A percentile compares a stretch with the other conserved stretches of the same genome.
These are phyloP conservation scores for Ivindomyrus marchei DNA, from an alignment of 2,113 vertebrate genomes.

Conservation along the genomic window DNA sequence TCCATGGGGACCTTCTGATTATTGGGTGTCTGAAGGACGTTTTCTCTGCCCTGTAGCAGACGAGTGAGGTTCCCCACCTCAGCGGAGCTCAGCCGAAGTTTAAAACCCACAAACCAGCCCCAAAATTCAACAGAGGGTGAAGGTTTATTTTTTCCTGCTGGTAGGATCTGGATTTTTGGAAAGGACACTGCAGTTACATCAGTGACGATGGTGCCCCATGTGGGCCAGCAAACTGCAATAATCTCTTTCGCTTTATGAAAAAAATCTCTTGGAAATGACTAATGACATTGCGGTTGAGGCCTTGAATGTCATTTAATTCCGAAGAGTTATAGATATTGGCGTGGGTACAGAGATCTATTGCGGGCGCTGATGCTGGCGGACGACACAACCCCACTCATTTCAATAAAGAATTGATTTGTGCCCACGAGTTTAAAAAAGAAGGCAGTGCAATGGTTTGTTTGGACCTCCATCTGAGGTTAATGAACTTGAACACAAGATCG, in stretches of 20 bases:
- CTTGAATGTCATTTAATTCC: conserved; percentile 5
- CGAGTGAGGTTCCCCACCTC: not conserved
- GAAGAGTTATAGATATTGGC: not conserved
- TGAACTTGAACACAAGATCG: not conserved
- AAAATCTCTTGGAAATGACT: conserved; percentile 9
- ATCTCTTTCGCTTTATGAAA: not conserved
- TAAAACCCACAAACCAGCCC: not conserved
- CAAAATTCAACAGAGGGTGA: not conserved
- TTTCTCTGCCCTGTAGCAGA: not conserved
- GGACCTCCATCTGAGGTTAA: not conserved
- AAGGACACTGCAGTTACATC: not conserved
- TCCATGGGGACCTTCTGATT: not conserved
- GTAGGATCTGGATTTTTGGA: not conserved
- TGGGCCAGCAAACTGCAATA: not conserved
- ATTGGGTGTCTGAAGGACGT: not conserved
- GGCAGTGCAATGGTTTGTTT: not conserved
- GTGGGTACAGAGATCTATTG: not conserved
- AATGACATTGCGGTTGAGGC: conserved; percentile 2
- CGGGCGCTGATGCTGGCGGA: not conserved
- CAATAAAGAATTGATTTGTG: not conserved
- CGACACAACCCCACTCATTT: not conserved
- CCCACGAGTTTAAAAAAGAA: not conserved
- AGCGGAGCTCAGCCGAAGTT: not conserved
- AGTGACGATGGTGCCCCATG: not conserved
- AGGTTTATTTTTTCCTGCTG: not conserved